These are phyloP conservation scores for Pangasius mekongensis DNA, from an alignment of 2,797 vertebrate species.

Conservation along the genomic window DNA sequence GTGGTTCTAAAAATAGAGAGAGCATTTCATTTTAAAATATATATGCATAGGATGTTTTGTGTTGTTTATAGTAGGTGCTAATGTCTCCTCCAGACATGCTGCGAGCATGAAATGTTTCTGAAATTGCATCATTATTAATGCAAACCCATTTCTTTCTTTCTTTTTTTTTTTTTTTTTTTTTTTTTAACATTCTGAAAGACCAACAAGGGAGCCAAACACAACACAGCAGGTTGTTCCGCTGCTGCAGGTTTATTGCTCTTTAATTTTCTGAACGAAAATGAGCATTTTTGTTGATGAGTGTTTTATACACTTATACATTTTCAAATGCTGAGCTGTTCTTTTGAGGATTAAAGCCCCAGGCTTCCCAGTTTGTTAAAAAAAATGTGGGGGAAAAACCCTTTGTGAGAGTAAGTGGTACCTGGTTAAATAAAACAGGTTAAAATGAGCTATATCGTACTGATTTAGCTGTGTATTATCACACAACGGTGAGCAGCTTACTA, in stretches of 20 bases:
- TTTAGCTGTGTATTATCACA: neutral
- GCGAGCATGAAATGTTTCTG: neutral
- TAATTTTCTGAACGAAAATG: neutral
- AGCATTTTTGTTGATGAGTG: neutral
- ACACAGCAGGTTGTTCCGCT: no score
- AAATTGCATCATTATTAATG: neutral
- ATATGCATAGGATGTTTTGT: neutral
- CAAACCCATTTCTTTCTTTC: neutral
- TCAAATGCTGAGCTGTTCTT: neutral
- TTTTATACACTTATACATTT: neutral
- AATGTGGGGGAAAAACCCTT: neutral
- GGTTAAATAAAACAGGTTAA: no score
- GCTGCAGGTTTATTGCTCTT: neutral
- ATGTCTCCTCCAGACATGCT: neutral
- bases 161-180: neutral
- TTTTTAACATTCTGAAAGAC: neutral
- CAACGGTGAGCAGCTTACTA: neutral
- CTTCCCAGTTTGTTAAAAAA: neutral
- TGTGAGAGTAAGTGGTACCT: no score
- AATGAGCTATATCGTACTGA: neutral
- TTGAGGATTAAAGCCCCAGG: neutral
- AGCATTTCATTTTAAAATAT: neutral
- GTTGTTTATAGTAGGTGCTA: neutral
- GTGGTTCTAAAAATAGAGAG: neutral
- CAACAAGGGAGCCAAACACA: neutral